phyloP scores from a whole-genome alignment of 2,888 invertebrate species.

The Aproaerema taeniolella region DNA sequence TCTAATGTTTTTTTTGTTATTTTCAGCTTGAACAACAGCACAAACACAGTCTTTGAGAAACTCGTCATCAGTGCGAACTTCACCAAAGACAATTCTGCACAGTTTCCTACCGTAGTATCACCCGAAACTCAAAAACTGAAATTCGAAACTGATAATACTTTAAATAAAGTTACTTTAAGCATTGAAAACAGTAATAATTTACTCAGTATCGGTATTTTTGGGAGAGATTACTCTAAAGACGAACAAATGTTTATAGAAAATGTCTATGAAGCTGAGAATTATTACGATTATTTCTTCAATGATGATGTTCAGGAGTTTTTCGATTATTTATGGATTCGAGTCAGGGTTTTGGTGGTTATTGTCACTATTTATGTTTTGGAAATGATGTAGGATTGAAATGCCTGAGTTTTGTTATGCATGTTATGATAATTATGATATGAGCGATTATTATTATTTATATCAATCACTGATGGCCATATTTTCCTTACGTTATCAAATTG shows the following conservation, averaged over 20 bases:
- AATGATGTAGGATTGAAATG: slow-evolving; percentile 59
- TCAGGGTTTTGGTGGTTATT: slow-evolving; percentile 51
- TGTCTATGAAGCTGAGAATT: slow-evolving; percentile 20
- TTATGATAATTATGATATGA: too few species aligned
- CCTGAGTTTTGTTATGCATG: too few species aligned
- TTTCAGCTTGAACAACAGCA: slow-evolving; percentile 43
- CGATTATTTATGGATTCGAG: slow-evolving; percentile 62
- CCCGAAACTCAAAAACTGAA: too few species aligned
- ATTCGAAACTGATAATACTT: slow-evolving; percentile 23
- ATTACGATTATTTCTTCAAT: slow-evolving; percentile 41
- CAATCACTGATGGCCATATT: too few species aligned
- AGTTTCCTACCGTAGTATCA: slow-evolving; percentile 51
- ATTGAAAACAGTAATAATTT: slow-evolving; percentile 33
- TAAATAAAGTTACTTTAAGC: slow-evolving; percentile 29
- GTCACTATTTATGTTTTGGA: slow-evolving; percentile 65
- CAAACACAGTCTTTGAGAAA: slow-evolving; percentile 39
- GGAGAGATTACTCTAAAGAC: slow-evolving; percentile 43
- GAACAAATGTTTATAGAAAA: slow-evolving; percentile 16
- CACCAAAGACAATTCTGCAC: slow-evolving; percentile 29
- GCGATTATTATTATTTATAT: too few species aligned
- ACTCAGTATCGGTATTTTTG: slow-evolving; percentile 43
- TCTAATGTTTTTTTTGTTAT: slow-evolving; percentile 5
- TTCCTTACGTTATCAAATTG: too few species aligned
- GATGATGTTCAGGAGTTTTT: slow-evolving; percentile 53
- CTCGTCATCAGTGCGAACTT: slow-evolving; percentile 44